Evolutionary conservation across 2,113 vertebrate genomes (phyloP).

Genomic region (Alligator sinensis): DNA sequence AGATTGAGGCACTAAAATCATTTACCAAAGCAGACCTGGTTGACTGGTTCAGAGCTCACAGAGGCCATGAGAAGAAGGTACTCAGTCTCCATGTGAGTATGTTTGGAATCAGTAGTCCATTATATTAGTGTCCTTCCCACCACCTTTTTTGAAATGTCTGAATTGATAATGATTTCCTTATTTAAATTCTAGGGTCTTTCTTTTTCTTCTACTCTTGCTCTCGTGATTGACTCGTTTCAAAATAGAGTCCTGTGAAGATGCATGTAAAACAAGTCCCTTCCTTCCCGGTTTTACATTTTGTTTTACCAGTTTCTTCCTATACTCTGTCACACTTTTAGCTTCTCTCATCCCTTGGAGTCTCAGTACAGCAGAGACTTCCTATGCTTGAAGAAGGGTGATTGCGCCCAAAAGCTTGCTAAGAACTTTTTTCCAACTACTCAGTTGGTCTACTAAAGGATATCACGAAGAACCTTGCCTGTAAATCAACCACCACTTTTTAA

Average conservation of each 20-base stretch:
- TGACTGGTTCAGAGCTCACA: slow-evolving; percentile 85
- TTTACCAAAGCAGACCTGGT: slow-evolving; percentile 85
- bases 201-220: background rate
- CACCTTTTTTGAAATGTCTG: background rate
- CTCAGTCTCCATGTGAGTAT: slow-evolving; percentile 89
- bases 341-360: no score
- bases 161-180: background rate
- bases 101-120: background rate
- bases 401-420: no score
- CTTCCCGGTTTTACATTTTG: no score
- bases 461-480: background rate
- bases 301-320: no score
- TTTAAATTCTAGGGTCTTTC: background rate
- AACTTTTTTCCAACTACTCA: no score
- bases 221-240: background rate
- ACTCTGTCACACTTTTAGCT: no score
- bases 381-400: no score
- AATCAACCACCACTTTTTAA: background rate
- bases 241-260: background rate
- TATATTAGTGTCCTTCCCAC: background rate
- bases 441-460: no score
- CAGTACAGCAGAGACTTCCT: no score
- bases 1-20: slow-evolving; percentile 89
- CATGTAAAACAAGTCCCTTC: background rate
- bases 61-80: slow-evolving; percentile 78